Percentiles rank a stretch among this genome's conserved stretches.
These are phyloP conservation scores for Drosophila ogumai DNA, from an alignment of 1,140 invertebrate genomes.

Conservation along the genomic window DNA sequence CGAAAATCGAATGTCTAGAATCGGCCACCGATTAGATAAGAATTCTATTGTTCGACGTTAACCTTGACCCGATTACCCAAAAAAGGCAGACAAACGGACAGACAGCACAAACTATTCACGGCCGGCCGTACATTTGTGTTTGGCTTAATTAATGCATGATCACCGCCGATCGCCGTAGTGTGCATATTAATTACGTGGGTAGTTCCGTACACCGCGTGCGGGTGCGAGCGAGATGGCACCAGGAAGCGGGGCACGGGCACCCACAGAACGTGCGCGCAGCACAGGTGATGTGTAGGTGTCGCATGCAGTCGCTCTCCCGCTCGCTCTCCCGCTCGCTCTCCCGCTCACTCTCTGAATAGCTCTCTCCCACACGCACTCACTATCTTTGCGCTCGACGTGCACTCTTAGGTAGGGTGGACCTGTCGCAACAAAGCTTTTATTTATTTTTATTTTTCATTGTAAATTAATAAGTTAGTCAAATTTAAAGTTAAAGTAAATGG, in stretches of 20 bases:
- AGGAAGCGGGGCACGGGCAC: slow-evolving; percentile 25
- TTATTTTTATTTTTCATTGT: no score
- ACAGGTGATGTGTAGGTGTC: slow-evolving; percentile 19
- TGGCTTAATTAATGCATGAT: slow-evolving; percentile 54
- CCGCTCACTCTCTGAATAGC: not conserved
- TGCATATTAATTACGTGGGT: slow-evolving; percentile 57
- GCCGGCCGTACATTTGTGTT: slow-evolving; percentile 9
- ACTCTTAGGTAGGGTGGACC: slow-evolving; percentile 17
- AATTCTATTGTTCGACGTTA: slow-evolving; percentile 22
- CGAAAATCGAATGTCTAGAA: slow-evolving; percentile 3
- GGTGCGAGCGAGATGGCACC: slow-evolving; percentile 20
- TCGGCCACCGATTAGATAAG: slow-evolving; percentile 37
- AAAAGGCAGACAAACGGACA: slow-evolving; percentile 31
- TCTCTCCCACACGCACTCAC: slow-evolving; percentile 11
- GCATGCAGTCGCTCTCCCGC: slow-evolving; percentile 8
- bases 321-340: slow-evolving; percentile 11
- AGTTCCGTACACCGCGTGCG: slow-evolving; percentile 4
- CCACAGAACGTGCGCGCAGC: slow-evolving; percentile 13
- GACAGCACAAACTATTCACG: slow-evolving; percentile 41
- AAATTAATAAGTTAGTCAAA: not conserved
- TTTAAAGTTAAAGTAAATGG: not conserved
- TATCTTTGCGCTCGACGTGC: not conserved
- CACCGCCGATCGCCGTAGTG: slow-evolving; percentile 41
- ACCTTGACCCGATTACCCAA: slow-evolving; percentile 69
- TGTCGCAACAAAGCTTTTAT: not conserved